phyloP scores from a whole-genome alignment of 2,888 invertebrate species.

The Caenorhabditis sp. region DNA sequence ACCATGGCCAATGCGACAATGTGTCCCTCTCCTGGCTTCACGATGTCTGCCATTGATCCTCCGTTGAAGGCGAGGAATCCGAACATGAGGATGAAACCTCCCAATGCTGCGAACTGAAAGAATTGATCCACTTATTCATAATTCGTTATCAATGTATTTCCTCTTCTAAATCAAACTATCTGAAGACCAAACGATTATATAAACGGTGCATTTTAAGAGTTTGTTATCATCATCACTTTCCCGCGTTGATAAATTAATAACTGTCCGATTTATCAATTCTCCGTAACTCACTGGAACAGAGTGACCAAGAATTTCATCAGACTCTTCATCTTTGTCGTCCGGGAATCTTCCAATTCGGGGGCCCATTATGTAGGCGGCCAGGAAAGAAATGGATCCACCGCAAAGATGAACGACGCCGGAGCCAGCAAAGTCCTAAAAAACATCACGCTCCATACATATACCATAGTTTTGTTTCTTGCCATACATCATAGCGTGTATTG shows the following conservation, averaged over 20 bases:
- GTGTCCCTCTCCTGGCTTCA: conserved; percentile 80
- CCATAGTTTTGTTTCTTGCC: not conserved
- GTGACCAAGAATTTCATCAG: conserved; percentile 79
- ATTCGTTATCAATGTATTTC: conserved; percentile 7
- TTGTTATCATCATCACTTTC: conserved; percentile 20
- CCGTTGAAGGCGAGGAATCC: conserved; percentile 83
- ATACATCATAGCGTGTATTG: conserved; percentile 67
- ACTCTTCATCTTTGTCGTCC: conserved; percentile 67
- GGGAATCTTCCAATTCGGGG: conserved; percentile 82
- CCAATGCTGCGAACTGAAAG: conserved; percentile 81
- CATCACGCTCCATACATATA: not conserved
- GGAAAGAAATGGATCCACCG: conserved; percentile 75
- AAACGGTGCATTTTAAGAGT: conserved; percentile 18
- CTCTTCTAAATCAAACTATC: conserved; percentile 29
- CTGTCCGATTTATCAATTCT: conserved; percentile 25
- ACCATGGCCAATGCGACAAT: conserved; percentile 80
- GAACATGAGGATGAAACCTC: conserved; percentile 82
- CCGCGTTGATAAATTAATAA: conserved; percentile 26
- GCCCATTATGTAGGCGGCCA: conserved; percentile 80
- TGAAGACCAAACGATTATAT: conserved; percentile 40
- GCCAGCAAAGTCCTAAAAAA: conserved; percentile 82
- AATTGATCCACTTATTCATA: not conserved
- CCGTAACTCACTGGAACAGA: conserved; percentile 80
- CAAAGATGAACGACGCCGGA: conserved; percentile 82
- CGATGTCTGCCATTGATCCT: conserved; percentile 80